phyloP scores from a whole-genome alignment of 2,797 vertebrate species.

The Malurus leucopterus region DNA sequence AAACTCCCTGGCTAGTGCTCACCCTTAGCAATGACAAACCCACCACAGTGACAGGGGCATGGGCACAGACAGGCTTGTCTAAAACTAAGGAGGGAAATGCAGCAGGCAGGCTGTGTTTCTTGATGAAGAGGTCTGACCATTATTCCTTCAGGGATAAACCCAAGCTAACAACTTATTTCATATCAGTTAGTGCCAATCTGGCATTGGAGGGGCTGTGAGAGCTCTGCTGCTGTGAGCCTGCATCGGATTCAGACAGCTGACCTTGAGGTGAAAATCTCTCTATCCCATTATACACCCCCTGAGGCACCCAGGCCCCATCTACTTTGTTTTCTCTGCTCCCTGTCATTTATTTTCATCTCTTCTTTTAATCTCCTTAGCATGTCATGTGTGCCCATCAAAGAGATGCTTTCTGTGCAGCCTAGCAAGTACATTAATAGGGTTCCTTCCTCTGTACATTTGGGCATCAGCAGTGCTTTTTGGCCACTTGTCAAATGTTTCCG shows the following conservation, averaged over 20 bases:
- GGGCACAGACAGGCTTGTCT: background rate
- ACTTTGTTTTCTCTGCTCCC: background rate
- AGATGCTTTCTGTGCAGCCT: background rate
- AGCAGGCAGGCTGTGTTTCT: background rate
- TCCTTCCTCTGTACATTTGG: background rate
- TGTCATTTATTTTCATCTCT: conserved; percentile 15
- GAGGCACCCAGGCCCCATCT: background rate
- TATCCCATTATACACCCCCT: background rate
- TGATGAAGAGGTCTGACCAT: background rate
- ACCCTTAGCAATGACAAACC: too few species aligned
- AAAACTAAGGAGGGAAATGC: background rate
- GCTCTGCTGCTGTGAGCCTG: background rate
- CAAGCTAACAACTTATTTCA: background rate
- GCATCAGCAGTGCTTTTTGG: background rate
- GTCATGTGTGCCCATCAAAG: background rate
- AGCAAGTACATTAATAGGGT: background rate
- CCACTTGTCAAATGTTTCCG: background rate
- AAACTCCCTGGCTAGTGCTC: background rate
- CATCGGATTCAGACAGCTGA: background rate
- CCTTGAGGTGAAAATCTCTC: background rate
- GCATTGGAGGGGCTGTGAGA: background rate
- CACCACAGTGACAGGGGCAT: accelerated
- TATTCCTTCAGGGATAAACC: background rate
- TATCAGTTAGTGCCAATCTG: background rate
- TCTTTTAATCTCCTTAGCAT: background rate